These are phyloP conservation scores for Polydesmus complanatus DNA, from an alignment of 2,888 invertebrate species.

Conservation along the genomic window DNA sequence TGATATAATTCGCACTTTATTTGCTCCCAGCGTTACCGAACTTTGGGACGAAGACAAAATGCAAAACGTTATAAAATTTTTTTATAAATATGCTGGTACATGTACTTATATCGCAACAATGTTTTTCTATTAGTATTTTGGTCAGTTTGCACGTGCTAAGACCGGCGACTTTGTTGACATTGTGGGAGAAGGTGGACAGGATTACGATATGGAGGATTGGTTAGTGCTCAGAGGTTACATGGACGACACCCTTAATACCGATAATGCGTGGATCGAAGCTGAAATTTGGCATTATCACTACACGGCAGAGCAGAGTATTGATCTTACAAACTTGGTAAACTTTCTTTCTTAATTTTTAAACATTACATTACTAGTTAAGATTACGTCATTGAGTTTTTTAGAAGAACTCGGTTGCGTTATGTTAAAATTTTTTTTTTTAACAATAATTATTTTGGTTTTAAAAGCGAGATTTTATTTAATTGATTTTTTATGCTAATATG, in stretches of 20 bases:
- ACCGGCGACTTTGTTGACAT: conserved; percentile 19
- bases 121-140: conserved; percentile 14
- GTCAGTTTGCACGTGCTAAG: conserved; percentile 11
- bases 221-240: conserved; percentile 82
- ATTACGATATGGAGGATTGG: conserved; percentile 9
- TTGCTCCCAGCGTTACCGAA: conserved; percentile 67
- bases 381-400: neutral
- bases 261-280: conserved; percentile 99
- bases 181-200: conserved; percentile 15
- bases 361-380: neutral
- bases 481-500: neutral
- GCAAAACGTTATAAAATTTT: conserved; percentile 31
- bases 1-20: conserved; percentile 42
- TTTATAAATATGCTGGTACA: neutral
- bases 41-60: conserved; percentile 61
- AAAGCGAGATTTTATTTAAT: neutral
- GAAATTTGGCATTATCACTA: conserved; percentile 88
- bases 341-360: neutral
- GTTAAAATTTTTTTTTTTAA: neutral
- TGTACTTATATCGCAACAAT: neutral
- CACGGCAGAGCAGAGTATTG: conserved; percentile 17
- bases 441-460: too few species aligned
- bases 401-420: neutral
- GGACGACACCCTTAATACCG: conserved; percentile 94
- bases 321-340: conserved; percentile 11